Base-by-base conservation (phyloP, 2,888 invertebrate genomes). In the Sesamia inferens region DNA sequence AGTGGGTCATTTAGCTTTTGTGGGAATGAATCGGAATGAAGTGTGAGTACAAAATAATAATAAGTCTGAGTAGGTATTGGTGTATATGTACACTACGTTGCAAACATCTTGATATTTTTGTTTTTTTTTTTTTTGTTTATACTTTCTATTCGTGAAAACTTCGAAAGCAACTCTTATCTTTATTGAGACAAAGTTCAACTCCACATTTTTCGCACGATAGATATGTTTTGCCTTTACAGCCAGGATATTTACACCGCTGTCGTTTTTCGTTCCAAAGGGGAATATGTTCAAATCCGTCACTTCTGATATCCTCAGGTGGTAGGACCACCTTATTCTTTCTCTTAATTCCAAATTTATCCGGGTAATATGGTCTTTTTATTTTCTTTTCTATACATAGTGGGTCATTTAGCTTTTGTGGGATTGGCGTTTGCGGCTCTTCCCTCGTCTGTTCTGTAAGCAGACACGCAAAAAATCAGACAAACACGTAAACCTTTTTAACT, bases 131-230 rank as follows among this genome's bases (percentile, higher is more conserved):
- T 44, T 44, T 44, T 10, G 0, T 42, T 48, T 61, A 19, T 16
- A 44, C 14, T 31, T 14, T 22, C 0, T 57, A n/a, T 24, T 55
- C 8, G 5, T 73, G 65, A 75, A 64, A 73, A 19, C 2, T 24
- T 39, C 75, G 19, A 3, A 64, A 75, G 16, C 55, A 64, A 16
- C 7, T 44, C 39, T 54, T 47, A 16, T 39, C 6, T 55, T 64
- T 64, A 48, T 57, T 75, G 3, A 73, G 24, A 39, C 76, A 73
- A 42, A 73, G 47, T 2, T 75, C 47, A 22, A 75, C 16, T 19
- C 13, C 39, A 64, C 73, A 73, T 48, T 63, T 73, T 44, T 55
- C 54, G 22, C 75, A 73, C 0, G 72, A 63, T 24, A 75, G 39
- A 39, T 0, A 73, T 5, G 64, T n/a, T 44, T 39, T 55, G 11